Percentiles rank a stretch among this genome's conserved stretches.
Conservation (phyloP, 1,140 invertebrate genomes). For the Forficula auricularia region DNA sequence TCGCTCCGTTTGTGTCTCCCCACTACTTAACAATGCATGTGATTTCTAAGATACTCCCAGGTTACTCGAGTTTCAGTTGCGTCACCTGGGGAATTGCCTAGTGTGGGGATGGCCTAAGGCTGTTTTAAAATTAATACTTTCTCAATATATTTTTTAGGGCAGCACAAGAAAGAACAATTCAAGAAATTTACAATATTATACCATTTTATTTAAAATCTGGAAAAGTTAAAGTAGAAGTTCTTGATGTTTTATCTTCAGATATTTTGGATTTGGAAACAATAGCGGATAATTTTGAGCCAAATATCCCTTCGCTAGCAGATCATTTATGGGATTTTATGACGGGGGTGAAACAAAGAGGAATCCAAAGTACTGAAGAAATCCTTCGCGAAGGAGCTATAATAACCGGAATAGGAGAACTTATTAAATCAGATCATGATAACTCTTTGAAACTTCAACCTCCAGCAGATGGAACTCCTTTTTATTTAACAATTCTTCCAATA, state of each 20-base stretch:
- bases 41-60: too few species aligned
- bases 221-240: conserved; percentile 40
- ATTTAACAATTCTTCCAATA: conserved; percentile 49
- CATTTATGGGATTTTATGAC: conserved; percentile 64
- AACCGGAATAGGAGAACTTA: conserved; percentile 56
- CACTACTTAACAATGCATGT: too few species aligned
- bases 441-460: conserved; percentile 46
- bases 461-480: conserved; percentile 44
- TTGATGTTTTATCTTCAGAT: conserved; percentile 51
- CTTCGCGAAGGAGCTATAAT: conserved; percentile 52
- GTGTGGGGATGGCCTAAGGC: too few species aligned
- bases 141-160: conserved; percentile 25
- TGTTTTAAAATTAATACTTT: background rate
- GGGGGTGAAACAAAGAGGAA: conserved; percentile 49
- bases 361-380: conserved; percentile 65
- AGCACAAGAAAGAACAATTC: conserved; percentile 51
- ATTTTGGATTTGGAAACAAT: conserved; percentile 60
- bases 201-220: conserved; percentile 51
- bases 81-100: too few species aligned
- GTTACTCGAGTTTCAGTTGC: too few species aligned
- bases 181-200: conserved; percentile 51
- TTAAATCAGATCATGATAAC: conserved; percentile 20
- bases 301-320: conserved; percentile 46
- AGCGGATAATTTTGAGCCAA: conserved; percentile 55
- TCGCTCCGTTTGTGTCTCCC: too few species aligned